Base-by-base conservation (phyloP, 2,113 vertebrate species). In the Zapornia atra region DNA sequence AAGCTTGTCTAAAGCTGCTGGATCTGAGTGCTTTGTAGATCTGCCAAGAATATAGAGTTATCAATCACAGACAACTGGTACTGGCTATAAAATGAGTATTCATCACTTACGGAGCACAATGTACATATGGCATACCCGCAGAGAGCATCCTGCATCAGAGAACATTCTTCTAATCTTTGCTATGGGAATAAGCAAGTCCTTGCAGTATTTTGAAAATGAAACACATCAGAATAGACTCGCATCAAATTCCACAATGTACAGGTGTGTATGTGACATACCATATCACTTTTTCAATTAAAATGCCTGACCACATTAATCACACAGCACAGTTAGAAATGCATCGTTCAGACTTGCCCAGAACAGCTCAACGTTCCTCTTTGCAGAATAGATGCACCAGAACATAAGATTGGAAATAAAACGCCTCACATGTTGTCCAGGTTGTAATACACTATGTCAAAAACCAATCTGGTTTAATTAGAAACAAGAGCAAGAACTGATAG, bases 401-500 rank as follows among this genome's bases (percentile, higher is more conserved):
- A 4, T 50, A 61, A 82, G 42, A 79, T 0, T 53, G 33, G 36
- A 95, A 73, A 79, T 70, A 91, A 93, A 93, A 84, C 31, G 89
- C 68, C n/a, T 94, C 3, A 1, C 51, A 12, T 25, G 24, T 13
- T 82, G 73, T 85, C 90, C 68, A 66, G 26, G 11, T 44, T 85
- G 25, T 80, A 91, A 91, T 46, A 81, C 14, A 42, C 11, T 76
- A 46, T 79, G 90, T 73, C 79, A 87, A 92, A 95, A 95, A 83
- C 0, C 29, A 91, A 72, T 50, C 46, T 76, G 69, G 69, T 86
- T 94, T 91, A 90, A 94, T 91, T 83, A 94, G 84, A 90, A 95
- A 94, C 40, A 90, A 78, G 87, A 96, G 72, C 31, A 85, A 80
- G 80, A 78, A 59, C 59, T 80, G 92, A 70, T 82, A 59, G 68